Base-by-base conservation (phyloP, 2,113 vertebrate genomes). In the Ursus arctos region DNA sequence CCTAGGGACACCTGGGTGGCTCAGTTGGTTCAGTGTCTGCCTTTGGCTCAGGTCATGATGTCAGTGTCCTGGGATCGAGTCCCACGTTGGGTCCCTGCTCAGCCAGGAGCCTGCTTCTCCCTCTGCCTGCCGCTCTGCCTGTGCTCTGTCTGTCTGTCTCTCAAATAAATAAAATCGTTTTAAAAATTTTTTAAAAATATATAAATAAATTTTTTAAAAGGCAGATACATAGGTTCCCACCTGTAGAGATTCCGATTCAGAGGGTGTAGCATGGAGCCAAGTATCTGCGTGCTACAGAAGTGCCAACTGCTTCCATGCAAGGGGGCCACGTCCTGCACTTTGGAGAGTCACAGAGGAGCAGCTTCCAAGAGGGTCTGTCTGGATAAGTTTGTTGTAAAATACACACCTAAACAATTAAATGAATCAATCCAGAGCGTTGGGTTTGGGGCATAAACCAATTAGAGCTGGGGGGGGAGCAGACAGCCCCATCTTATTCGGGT, bases 401-500 rank as follows among this genome's bases (percentile, higher is more conserved):
- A 18, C 57, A 16, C 1, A 2, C 7, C 65, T 57, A 22, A 53
- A 53, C n/a, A 31, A 61, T 69, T 55, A 5, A 61, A 33, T 7
- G 22, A 43, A 9, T 72, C 21, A 6, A 10, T 21, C 13, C 1
- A 43, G 24, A 53, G 33, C 67, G 4, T 6, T n/a, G 77, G 43
- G 33, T 71, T 47, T 61, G 59, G 36, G 28, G 33, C 47, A 57
- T 16, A 86, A 81, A 59, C 76, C 57, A 24, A 2, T 82, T 71
- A 22, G 26, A 71, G 79, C 57, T 40, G 3, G 43, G 40, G 43
- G 83, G 59, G 74, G 61, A 55, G 33, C 36, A 61, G 13, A 40
- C 83, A 94, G 65, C 61, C 72, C 47, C 13, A 61, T 18, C 76
- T 87, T 47, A 81, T 69, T 82, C 69, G 91, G 72, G 16, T 81